Evolutionary conservation across 2,113 vertebrate genomes (phyloP), one percentile per base, ranked within the genome.

Genomic region (Pangasianodon hypophthalmus): DNA sequence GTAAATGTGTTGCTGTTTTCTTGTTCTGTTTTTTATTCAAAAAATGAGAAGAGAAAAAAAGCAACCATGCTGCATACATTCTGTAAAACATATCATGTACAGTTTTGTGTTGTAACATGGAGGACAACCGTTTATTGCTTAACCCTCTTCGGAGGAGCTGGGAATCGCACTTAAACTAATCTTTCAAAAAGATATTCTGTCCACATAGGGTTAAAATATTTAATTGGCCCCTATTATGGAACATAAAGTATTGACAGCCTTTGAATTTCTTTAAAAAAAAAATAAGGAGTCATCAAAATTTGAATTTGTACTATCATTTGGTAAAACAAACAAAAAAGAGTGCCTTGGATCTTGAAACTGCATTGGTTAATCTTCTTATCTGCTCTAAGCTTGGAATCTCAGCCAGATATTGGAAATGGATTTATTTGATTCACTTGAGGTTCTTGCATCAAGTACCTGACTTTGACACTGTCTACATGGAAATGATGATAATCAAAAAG

Each of bases 61-160:
- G 96, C 92, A 92, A 96, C 97, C 97, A 97, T 97, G 97, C 98
- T 98, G 97, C 97, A 98, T 98, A 97, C 96, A 97, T 98, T 97
- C 96, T 98, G 97, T 97, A 95, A 98, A 95, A 98, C 98, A 98
- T 98, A 99, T 98, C 98, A 98, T 98, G 97, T 98, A 98, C 96
- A 98, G 97, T 96, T 98, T 97, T 97, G 96, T 97, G 97, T 97
- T 96, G 96, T 98, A 96, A 97, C 90, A 96, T 96, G 94, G 97
- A 97, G 96, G 96, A 95, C 95, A 97, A 95, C 95, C 96, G 94
- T 95, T 96, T 97, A 96, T 96, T 95, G 95, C 95, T 96, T 96
- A 95, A 96, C 96, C 96, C 96, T 97, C 96, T 96, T 94, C 92
- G 95, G 96, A 97, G 95, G 96, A 97, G 97, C 96, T 94, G 94